Percentiles rank a stretch among this genome's conserved stretches.
These are phyloP conservation scores for Athene cunicularia DNA, from an alignment of 2,113 vertebrate species.

Conservation along the genomic window DNA sequence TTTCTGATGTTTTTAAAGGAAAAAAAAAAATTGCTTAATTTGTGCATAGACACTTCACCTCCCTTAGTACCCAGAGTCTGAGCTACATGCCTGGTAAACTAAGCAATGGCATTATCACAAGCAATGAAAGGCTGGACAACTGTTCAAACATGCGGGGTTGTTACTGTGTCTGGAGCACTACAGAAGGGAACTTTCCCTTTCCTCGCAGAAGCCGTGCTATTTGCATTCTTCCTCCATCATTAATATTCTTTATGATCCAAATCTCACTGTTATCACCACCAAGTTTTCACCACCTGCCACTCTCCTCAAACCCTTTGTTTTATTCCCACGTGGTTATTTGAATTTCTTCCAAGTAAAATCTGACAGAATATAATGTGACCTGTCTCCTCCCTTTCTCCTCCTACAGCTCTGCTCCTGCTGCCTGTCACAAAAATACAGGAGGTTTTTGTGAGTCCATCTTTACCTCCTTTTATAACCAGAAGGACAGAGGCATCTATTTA, in stretches of 20 bases:
- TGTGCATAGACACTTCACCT: not conserved
- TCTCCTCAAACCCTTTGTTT: not conserved
- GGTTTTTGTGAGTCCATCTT: not conserved
- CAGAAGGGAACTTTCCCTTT: not conserved
- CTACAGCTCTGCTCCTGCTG: not conserved
- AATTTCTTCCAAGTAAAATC: not conserved
- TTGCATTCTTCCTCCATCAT: not conserved
- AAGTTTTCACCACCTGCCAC: not conserved
- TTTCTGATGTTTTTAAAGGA: conserved; percentile 21
- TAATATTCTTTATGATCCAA: not conserved
- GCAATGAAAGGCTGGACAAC: not conserved
- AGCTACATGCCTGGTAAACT: not conserved
- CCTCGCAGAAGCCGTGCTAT: not conserved
- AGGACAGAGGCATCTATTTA: not conserved
- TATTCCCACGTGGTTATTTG: not conserved
- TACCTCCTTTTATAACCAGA: not conserved
- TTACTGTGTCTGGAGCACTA: not conserved
- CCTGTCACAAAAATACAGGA: not conserved
- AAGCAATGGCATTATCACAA: not conserved
- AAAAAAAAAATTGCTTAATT: not conserved
- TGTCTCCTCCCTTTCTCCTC: not conserved
- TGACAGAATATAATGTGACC: not conserved
- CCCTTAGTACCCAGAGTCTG: not conserved
- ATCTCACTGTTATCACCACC: not conserved
- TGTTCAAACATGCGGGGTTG: not conserved